phyloP scores from a whole-genome alignment of 1,140 invertebrate species.

The Phocides pigmalion region DNA sequence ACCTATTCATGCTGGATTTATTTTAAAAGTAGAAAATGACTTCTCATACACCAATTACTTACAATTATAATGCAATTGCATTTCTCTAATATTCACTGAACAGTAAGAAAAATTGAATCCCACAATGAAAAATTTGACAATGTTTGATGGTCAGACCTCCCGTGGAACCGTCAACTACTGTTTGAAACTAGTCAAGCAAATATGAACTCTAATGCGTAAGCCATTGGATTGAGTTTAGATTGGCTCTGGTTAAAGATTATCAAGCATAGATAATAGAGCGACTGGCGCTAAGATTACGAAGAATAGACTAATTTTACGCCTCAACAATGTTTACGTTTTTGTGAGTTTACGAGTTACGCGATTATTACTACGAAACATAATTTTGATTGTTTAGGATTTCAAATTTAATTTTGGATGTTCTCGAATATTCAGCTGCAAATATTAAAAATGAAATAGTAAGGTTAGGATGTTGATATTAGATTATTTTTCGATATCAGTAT shows the following conservation, averaged over 20 bases:
- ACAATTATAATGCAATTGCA: slow-evolving; percentile 55
- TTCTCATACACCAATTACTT: slow-evolving; percentile 45
- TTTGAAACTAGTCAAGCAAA: not conserved
- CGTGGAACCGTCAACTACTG: slow-evolving; percentile 20
- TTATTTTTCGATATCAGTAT: too few species aligned
- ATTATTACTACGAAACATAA: not conserved
- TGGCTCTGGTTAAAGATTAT: slow-evolving; percentile 2
- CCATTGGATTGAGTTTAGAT: not conserved
- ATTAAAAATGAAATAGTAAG: too few species aligned
- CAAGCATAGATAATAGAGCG: slow-evolving; percentile 14
- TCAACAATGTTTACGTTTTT: slow-evolving; percentile 19
- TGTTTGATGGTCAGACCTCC: slow-evolving; percentile 51
- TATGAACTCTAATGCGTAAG: slow-evolving; percentile 10
- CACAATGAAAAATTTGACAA: slow-evolving; percentile 55
- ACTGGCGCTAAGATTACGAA: slow-evolving; percentile 28
- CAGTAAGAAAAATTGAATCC: slow-evolving; percentile 40
- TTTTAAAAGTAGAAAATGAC: slow-evolving; percentile 32
- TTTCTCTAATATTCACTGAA: slow-evolving; percentile 52
- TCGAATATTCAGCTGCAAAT: not conserved
- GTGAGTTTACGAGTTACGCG: slow-evolving; percentile 19
- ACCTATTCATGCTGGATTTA: not conserved
- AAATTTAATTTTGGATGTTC: not conserved
- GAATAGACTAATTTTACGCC: slow-evolving; percentile 26
- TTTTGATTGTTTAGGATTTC: not conserved
- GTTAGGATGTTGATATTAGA: too few species aligned